Evolutionary conservation across 2,888 invertebrate species (phyloP), one percentile per base, ranked within the genome.

Genomic region (Eubasilissa splendida): DNA sequence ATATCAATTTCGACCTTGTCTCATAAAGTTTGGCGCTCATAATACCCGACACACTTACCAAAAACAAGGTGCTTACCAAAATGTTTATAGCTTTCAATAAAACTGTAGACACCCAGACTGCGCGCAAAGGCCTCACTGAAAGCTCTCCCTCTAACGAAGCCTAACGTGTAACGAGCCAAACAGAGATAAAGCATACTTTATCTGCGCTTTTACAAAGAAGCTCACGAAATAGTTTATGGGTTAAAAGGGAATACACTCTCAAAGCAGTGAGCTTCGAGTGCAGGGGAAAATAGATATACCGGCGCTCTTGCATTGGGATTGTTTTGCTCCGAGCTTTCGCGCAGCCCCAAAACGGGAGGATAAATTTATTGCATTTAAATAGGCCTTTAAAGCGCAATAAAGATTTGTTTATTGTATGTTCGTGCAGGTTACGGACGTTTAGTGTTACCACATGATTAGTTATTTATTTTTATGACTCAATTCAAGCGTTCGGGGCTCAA

Each of bases 371-470:
- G 88, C 87, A 89, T 90, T 90, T 89, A 89, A 90, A 90, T 90
- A 88, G 88, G 88, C 89, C 88, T 88, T 90, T 90, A 90, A 90
- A 90, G 90, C 86, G 90, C 89, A 89, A 90, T 90, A 90, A 90
- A 88, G 88, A 90, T 90, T 90, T 90, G 89, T 90, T 90, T 89
- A 89, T 80, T 76, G 77, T 60, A 68, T 68, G 77, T 80, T 68
- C 14, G 31, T n/a, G 52, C 52, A 31, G 68, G 66, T 77, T 77
- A 66, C 22, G 60, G 56, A 22, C 73, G 54, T 73, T 59, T 50
- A n/a, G 33, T 68, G 63, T 70, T 80, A 70, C 80, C 78, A 76
- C 77, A 76, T 78, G 77, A 82, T 82, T 82, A 80, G 70, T 75
- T 42, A 76, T 76, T 83, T 79, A 80, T 82, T 80, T 79, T 83